Evolutionary conservation across 37 sponge, comb jelly and placozoan species (phyloP), one percentile per base, ranked within the genome.

Genomic region (Agelas oroides): DNA sequence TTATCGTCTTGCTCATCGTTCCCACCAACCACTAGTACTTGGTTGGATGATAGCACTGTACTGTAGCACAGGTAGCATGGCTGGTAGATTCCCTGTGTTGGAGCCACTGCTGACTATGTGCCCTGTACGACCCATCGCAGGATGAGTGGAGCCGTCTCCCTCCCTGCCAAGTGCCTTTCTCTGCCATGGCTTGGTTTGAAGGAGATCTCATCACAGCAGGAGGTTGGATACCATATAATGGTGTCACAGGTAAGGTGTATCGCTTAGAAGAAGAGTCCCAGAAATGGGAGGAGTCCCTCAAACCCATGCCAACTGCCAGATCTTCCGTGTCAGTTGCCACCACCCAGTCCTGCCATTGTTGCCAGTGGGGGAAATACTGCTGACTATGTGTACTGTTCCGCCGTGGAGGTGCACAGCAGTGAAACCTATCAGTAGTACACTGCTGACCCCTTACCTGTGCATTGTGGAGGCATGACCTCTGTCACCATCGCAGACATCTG

Each of bases 221-320:
- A 17, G 79, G 79, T 20, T 20, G 27, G 15, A 67, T 30, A 19
- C 8, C n/a, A 12, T 2, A 1, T 34, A 36, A n/a, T n/a, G n/a
- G 65, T 18, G 3, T 65, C 16, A 24, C 79, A 18, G 25, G 41
- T 16, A 41, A 63, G 37, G 32, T 78, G 14, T 78, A 64, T 31
- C 63, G 37, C 65, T 65, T 65, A 2, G 36, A 65, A 8, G 53
- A 65, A 21, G 24, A 20, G 0, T 36, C 13, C 52, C 38, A 52
- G 19, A 12, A 15, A 28, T 39, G 41, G 52, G 64, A 62, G 31
- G 38, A 54, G 60, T 35, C 3, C 16, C 21, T 24, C 30, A 37
- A 64, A 18, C 65, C 65, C 6, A 78, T 78, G 79, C 37, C 65
- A 14, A 78, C 53, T 2, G 62, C 19, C 13, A 78, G 79, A 65